phyloP scores from a whole-genome alignment of 35 echinoderm and acorn worm species.

The Ophioderma brevispina region DNA sequence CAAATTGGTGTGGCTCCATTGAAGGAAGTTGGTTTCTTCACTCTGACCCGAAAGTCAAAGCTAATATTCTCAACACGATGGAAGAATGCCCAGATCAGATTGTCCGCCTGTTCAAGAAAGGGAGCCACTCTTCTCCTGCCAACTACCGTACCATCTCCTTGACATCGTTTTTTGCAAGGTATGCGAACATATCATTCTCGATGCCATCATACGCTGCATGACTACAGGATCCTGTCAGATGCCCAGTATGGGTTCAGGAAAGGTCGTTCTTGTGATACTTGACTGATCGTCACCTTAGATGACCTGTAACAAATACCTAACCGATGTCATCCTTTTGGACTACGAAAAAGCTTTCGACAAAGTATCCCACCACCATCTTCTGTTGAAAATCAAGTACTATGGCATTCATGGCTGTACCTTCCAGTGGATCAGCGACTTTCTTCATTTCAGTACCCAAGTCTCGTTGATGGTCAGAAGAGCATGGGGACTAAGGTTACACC shows the following conservation, averaged over 20 bases:
- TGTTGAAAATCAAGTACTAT: slow-evolving; percentile 9
- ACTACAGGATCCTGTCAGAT: slow-evolving; percentile 4
- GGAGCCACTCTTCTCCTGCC: not conserved
- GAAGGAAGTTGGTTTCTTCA: slow-evolving; percentile 18
- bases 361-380: not conserved
- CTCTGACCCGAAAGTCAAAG: slow-evolving; percentile 24
- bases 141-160: slow-evolving; percentile 61
- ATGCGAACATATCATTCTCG: slow-evolving; percentile 43
- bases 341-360: slow-evolving; percentile 17
- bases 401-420: not conserved
- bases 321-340: slow-evolving; percentile 22
- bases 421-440: slow-evolving; percentile 41
- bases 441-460: not conserved
- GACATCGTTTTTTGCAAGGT: slow-evolving; percentile 50
- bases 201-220: slow-evolving; percentile 37
- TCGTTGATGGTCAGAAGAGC: slow-evolving; percentile 22
- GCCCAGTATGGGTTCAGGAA: slow-evolving; percentile 50
- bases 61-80: slow-evolving; percentile 46
- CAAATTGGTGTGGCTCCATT: slow-evolving; percentile 19
- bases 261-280: slow-evolving; percentile 42
- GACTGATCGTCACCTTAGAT: slow-evolving; percentile 7
- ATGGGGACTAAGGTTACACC: slow-evolving; percentile 17
- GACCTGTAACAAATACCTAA: slow-evolving; percentile 27
- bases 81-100: slow-evolving; percentile 3
- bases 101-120: slow-evolving; percentile 35